These are phyloP conservation scores for Phymastichus coffea DNA, from an alignment of 1,140 invertebrate species.

Conservation along the genomic window DNA sequence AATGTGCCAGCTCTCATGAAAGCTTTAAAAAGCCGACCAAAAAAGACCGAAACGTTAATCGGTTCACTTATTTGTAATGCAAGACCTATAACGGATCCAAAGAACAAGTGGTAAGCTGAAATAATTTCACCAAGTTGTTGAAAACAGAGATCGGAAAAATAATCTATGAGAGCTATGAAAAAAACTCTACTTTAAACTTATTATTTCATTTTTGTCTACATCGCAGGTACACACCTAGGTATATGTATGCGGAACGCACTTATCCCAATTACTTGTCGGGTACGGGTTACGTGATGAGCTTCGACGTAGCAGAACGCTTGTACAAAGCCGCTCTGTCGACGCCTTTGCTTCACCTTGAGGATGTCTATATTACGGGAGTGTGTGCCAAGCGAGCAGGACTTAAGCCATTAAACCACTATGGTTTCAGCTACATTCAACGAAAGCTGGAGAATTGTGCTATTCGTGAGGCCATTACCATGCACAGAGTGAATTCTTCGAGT, in stretches of 20 bases:
- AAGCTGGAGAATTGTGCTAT: conserved; percentile 55
- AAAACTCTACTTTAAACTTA: too few species aligned
- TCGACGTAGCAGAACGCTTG: conserved; percentile 65
- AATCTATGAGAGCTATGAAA: background rate
- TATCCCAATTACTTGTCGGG: conserved; percentile 86
- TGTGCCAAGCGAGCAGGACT: conserved; percentile 57
- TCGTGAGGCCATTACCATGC: conserved; percentile 46
- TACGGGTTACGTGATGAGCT: conserved; percentile 80
- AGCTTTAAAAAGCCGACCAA: conserved; percentile 45
- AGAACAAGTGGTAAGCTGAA: conserved; percentile 73
- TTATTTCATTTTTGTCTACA: conserved; percentile 11
- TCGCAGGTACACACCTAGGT: conserved; percentile 77
- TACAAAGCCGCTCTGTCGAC: conserved; percentile 70
- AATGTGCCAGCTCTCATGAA: conserved; percentile 64
- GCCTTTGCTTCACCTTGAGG: conserved; percentile 77
- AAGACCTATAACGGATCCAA: conserved; percentile 67
- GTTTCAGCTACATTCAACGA: conserved; percentile 61
- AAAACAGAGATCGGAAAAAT: background rate
- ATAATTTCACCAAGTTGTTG: conserved; percentile 2
- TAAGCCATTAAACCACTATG: conserved; percentile 59
- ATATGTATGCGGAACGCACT: conserved; percentile 70
- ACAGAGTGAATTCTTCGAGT: conserved; percentile 43
- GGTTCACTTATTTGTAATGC: conserved; percentile 76
- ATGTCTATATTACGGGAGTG: conserved; percentile 82
- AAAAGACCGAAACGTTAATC: conserved; percentile 59